These are phyloP conservation scores for Harpalus rufipes DNA, from an alignment of 2,888 invertebrate genomes.

Conservation along the genomic window DNA sequence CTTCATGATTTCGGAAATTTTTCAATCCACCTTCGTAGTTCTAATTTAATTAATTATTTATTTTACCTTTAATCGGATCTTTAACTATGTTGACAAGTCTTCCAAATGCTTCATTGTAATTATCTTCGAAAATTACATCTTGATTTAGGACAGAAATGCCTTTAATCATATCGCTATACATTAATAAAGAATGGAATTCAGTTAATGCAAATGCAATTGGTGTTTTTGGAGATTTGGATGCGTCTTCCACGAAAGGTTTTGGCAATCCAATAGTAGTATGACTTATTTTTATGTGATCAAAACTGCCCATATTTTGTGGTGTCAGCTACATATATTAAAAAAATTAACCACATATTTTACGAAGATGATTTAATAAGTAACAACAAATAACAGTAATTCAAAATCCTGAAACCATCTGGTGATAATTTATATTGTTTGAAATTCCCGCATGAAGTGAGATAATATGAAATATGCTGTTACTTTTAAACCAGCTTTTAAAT, in stretches of 20 bases:
- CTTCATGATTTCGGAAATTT: too few relatives aligned
- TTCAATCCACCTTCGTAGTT: not conserved
- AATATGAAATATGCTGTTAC: too few relatives aligned
- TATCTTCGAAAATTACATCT: slow-evolving; percentile 91
- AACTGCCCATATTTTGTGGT: slow-evolving; percentile 45
- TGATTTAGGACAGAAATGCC: slow-evolving; percentile 92
- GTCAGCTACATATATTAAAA: slow-evolving; percentile 23
- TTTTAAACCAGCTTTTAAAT: too few relatives aligned
- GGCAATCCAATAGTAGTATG: slow-evolving; percentile 74
- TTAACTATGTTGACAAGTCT: slow-evolving; percentile 88
- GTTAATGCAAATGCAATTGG: slow-evolving; percentile 91
- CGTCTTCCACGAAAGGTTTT: slow-evolving; percentile 74
- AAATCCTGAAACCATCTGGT: too few relatives aligned
- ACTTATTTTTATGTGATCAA: slow-evolving; percentile 68
- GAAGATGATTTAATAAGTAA: too few relatives aligned
- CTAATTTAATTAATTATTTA: not conserved
- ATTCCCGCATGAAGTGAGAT: too few relatives aligned
- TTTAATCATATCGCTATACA: slow-evolving; percentile 90
- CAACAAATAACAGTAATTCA: too few relatives aligned
- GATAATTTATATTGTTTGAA: too few relatives aligned
- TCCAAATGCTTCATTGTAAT: slow-evolving; percentile 89
- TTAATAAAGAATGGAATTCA: slow-evolving; percentile 92
- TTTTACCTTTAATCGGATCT: slow-evolving; percentile 84
- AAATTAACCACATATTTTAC: too few relatives aligned
- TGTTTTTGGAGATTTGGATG: slow-evolving; percentile 73